These are phyloP conservation scores for Coleophora deauratella DNA, from an alignment of 2,888 invertebrate species.

Conservation along the genomic window DNA sequence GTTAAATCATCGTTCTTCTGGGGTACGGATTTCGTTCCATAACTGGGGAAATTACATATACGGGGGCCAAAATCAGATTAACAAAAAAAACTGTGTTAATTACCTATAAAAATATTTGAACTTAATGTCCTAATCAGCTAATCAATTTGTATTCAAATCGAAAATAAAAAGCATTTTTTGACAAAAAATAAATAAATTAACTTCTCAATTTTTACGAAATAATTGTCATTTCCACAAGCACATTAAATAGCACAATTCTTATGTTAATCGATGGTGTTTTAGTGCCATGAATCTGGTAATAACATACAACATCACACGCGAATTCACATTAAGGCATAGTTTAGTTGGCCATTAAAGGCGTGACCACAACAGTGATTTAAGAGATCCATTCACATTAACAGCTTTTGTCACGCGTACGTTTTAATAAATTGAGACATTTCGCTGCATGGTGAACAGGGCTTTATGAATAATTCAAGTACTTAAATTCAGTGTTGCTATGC, in stretches of 20 bases:
- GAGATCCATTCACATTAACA: constrained; percentile 35
- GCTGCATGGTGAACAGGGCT: constrained; percentile 18
- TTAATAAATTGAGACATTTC: constrained; percentile 58
- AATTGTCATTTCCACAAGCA: too few relatives aligned
- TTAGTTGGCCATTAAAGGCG: constrained; percentile 41
- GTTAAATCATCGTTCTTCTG: too few relatives aligned
- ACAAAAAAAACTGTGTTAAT: too few relatives aligned
- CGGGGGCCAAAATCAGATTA: too few relatives aligned
- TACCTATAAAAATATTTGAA: too few relatives aligned
- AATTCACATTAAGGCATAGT: constrained; percentile 51
- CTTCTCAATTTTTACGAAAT: too few relatives aligned
- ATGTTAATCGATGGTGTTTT: constrained; percentile 40
- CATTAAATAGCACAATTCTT: constrained; percentile 9
- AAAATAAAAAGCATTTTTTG: not conserved
- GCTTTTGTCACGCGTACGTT: constrained; percentile 52
- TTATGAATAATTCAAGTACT: too few relatives aligned
- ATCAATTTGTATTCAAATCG: too few relatives aligned
- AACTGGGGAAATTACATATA: too few relatives aligned
- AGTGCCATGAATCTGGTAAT: constrained; percentile 31
- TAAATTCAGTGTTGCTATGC: too few relatives aligned
- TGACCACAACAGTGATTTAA: constrained; percentile 35
- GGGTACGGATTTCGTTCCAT: not conserved
- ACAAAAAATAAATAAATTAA: not conserved
- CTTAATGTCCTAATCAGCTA: too few relatives aligned
- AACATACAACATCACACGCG: constrained; percentile 32